A percentile compares a stretch with the other conserved stretches of the same genome.
Conservation (phyloP, 2,888 invertebrate species). For the Taenaris catops region DNA sequence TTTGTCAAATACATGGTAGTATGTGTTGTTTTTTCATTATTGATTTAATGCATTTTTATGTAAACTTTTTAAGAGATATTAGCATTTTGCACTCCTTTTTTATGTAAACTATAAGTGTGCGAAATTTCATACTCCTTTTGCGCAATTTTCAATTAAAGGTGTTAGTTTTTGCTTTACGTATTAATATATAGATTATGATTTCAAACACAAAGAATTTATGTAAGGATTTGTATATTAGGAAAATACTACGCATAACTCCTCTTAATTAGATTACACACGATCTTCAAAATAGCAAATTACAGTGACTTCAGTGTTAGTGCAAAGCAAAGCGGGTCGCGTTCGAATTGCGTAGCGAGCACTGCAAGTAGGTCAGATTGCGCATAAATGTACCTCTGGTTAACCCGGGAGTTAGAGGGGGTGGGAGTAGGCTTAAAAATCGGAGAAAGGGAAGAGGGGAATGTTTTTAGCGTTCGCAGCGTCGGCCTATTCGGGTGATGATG, state of each 20-base stretch:
- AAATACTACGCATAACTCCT: background rate
- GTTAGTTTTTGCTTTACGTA: too few relatives aligned
- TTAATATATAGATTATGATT: too few relatives aligned
- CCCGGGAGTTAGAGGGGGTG: slow-evolving; percentile 72
- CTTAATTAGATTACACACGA: slow-evolving; percentile 14
- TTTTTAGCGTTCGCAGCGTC: slow-evolving; percentile 76
- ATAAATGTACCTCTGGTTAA: slow-evolving; percentile 79
- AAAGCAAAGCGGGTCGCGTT: slow-evolving; percentile 57
- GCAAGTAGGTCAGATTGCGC: slow-evolving; percentile 77
- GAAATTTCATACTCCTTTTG: too few relatives aligned
- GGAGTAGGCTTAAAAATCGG: slow-evolving; percentile 78
- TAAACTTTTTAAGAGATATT: too few relatives aligned
- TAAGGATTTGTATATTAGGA: background rate
- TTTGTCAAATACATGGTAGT: too few relatives aligned
- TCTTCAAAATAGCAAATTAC: slow-evolving; percentile 21
- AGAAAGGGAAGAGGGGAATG: slow-evolving; percentile 69
- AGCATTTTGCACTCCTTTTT: too few relatives aligned
- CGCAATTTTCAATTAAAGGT: too few relatives aligned
- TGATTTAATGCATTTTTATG: too few relatives aligned
- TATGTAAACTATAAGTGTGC: too few relatives aligned
- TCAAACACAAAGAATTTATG: background rate
- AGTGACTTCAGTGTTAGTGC: slow-evolving; percentile 22
- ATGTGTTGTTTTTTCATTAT: too few relatives aligned
- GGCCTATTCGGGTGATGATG: slow-evolving; percentile 78
- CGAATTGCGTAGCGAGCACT: slow-evolving; percentile 70